A percentile compares a stretch with the other conserved stretches of the same genome.
phyloP scores from a whole-genome alignment of 1,140 invertebrate species.

The Cotesia vestalis region DNA sequence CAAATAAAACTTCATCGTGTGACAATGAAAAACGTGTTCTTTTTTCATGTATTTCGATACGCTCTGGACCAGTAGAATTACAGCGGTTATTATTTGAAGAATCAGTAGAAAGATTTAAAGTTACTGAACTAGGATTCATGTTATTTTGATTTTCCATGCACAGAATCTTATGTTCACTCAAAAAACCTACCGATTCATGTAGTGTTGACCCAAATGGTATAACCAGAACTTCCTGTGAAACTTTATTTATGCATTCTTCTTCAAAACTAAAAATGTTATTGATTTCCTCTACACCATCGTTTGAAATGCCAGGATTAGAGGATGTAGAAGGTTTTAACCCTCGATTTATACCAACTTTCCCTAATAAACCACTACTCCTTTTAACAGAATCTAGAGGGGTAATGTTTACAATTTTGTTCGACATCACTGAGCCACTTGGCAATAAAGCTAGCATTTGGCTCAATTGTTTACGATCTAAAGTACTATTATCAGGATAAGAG shows the following conservation, averaged over 20 bases:
- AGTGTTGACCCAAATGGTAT: slow-evolving; percentile 70
- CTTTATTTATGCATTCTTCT: slow-evolving; percentile 56
- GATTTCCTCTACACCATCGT: slow-evolving; percentile 58
- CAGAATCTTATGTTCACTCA: slow-evolving; percentile 78
- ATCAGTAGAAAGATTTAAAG: slow-evolving; percentile 55
- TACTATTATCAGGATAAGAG: slow-evolving; percentile 22
- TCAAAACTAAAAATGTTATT: slow-evolving; percentile 57
- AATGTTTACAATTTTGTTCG: slow-evolving; percentile 49
- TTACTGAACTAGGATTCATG: slow-evolving; percentile 49
- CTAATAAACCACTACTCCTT: slow-evolving; percentile 53
- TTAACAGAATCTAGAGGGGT: slow-evolving; percentile 49
- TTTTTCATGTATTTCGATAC: slow-evolving; percentile 68
- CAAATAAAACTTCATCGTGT: slow-evolving; percentile 78
- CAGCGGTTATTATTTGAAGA: slow-evolving; percentile 52
- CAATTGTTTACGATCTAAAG: slow-evolving; percentile 53
- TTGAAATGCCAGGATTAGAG: slow-evolving; percentile 47
- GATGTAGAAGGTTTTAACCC: slow-evolving; percentile 48
- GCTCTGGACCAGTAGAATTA: slow-evolving; percentile 51
- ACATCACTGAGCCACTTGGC: slow-evolving; percentile 44
- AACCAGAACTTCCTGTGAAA: slow-evolving; percentile 71
- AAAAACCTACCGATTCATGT: slow-evolving; percentile 72
- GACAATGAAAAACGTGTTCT: slow-evolving; percentile 82
- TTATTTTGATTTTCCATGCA: slow-evolving; percentile 61
- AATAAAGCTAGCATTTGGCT: slow-evolving; percentile 57
- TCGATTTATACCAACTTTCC: slow-evolving; percentile 56